Base-by-base conservation (phyloP, 2,888 invertebrate genomes). In the Scaptodrosophila latifasciaeformis region DNA sequence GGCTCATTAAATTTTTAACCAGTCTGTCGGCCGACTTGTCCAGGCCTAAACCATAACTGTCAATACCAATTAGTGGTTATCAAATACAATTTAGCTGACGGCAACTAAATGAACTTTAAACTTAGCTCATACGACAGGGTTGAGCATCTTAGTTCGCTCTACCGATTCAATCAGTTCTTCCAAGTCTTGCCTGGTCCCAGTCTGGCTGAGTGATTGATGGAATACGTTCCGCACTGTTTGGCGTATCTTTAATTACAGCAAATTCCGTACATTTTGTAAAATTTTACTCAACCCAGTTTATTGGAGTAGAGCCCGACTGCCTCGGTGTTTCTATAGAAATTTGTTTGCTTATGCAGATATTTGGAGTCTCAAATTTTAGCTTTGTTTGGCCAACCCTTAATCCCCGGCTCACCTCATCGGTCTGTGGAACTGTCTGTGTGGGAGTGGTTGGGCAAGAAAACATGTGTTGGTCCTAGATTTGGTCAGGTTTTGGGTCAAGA, bases 1-100 rank as follows among this genome's bases (percentile, higher is more conserved):
- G 59, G 29, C 58, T 40, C 64, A 66, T 55, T 59, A 60, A 69
- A 70, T 78, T 67, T 78, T 72, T 76, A 76, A 72, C 64, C 79
- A 69, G 53, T 43, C 19, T 21, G 24, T 15, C 37, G 10, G 17
- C 37, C 17, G 13, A 5, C 12, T 37, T 37, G 35, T 2, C 24
- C 24, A 13, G n/a, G 46, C 42, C 37, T 37, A 56, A 34, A 63
- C 67, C 53, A 49, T 50, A 67, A 60, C 68, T 74, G 63, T 79
- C 75, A 70, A 63, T 79, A 55, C 61, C 62, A 77, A 79, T 79
- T 74, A 66, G 63, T 63, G 49, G 48, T n/a, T 42, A 4, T n/a
- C 47, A 18, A 29, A 37, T 37, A 17, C 17, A 18, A 7, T 37
- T 37, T 15, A 2, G 37, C 37, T 37, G 10, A 37, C 9, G 37